Base-by-base conservation (phyloP, 2,797 vertebrate species). In the Rallus crepitans region DNA sequence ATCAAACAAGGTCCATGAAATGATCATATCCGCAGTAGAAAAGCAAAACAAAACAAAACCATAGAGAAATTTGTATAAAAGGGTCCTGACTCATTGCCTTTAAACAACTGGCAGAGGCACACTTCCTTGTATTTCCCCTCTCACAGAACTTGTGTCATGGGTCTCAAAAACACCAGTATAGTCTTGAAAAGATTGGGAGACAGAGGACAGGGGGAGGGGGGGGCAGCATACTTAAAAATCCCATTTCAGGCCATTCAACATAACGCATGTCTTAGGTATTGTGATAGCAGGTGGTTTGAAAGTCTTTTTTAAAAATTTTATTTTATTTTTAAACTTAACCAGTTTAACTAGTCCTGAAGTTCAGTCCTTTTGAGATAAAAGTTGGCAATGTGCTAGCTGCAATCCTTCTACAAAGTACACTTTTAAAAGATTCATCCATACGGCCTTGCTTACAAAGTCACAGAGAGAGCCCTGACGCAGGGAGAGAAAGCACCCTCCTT, bases 141-240 rank as follows among this genome's bases (percentile, higher is more conserved):
- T 72, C 1, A 0, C 1, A 4, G 11, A 53, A 33, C 37, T 70
- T 28, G 45, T 64, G 45, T 30, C 48, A 48, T 0, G 0, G n/a
- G 12, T 68, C 57, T 82, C 72, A 86, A 68, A 94, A 13, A 3
- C n/a, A 87, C 23, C 30, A 47, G 27, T 65, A 63, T 6, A 28
- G 30, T 86, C 56, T 39, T 77, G 30, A 48, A 39, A 71, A 79
- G 24, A 24, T 13, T 52, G 3, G 3, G 8, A 12, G 3, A 37
- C 37, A 8, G 35, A 35, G 35, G 35, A 35, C 35, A n/a, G 35
- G 35, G 2, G 20, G 20, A 20, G 10, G 21, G 4, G 21, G 4
- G 7, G 11, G 9, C 8, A 7, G 42, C 42, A 45, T 59, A 59
- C 27, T 63, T 89, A 16, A 84, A 85, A 88, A 69, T 57, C 17